Percentiles rank a stretch among this genome's conserved stretches.
phyloP scores from a whole-genome alignment of 2,797 vertebrate genomes.

The Phataginus tetradactyla region DNA sequence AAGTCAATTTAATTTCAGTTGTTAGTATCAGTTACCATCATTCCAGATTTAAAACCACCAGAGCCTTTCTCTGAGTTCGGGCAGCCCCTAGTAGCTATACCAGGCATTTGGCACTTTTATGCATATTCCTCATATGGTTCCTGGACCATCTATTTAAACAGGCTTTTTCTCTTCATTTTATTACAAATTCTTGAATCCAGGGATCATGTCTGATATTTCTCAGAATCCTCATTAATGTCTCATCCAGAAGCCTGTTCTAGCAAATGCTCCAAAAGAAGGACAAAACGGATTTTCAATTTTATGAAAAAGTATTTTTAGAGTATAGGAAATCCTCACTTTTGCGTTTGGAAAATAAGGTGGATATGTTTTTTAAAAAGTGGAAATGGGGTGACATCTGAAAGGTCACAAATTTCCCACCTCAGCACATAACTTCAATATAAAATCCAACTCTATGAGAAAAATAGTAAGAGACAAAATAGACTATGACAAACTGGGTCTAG shows the following conservation, averaged over 20 bases:
- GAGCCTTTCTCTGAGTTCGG: neutral
- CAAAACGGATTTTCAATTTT: slow-evolving; percentile 46
- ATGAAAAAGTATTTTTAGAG: slow-evolving; percentile 30
- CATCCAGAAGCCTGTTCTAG: slow-evolving; percentile 43
- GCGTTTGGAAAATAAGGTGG: slow-evolving; percentile 18
- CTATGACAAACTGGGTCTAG: neutral
- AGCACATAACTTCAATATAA: neutral
- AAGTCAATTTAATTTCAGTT: slow-evolving; percentile 58
- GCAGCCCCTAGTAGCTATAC: neutral
- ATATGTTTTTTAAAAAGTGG: neutral
- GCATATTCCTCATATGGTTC: neutral
- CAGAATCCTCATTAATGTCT: slow-evolving; percentile 26
- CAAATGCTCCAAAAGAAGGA: neutral
- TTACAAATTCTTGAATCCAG: slow-evolving; percentile 64
- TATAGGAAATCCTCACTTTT: slow-evolving; percentile 51
- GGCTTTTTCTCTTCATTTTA: slow-evolving; percentile 49
- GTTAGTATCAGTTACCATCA: slow-evolving; percentile 66
- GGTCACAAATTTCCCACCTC: neutral
- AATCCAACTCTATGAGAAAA: neutral
- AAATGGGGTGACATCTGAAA: neutral
- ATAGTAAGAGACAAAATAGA: neutral
- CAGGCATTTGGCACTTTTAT: neutral
- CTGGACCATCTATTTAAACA: neutral
- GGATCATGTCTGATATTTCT: slow-evolving; percentile 61
- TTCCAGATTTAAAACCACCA: slow-evolving; percentile 13